Conservation (phyloP, 1,140 invertebrate genomes). For the Idris sp. region DNA sequence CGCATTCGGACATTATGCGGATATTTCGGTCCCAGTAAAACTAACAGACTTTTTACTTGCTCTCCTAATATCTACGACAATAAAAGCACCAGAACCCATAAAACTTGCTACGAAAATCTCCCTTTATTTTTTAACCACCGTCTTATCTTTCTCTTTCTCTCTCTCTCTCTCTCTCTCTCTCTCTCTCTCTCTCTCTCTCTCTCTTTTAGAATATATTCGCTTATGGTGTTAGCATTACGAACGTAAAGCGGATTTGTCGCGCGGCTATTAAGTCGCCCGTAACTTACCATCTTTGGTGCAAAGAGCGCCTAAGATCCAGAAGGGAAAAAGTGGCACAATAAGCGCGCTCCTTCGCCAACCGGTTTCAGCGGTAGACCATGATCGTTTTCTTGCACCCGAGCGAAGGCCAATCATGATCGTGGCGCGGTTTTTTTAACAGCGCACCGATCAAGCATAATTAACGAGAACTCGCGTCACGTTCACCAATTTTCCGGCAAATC, state of each 20-base stretch:
- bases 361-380: constrained; percentile 64
- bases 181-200: not conserved
- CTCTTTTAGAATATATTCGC: too few species aligned
- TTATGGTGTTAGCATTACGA: too few species aligned
- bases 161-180: constrained; percentile 4
- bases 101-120: constrained; percentile 3
- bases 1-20: too few species aligned
- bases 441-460: constrained; percentile 60
- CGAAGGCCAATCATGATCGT: constrained; percentile 73
- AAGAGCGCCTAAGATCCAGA: constrained; percentile 74
- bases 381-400: constrained; percentile 67
- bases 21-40: too few species aligned
- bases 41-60: too few species aligned
- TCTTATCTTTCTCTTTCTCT: constrained; percentile 9
- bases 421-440: constrained; percentile 40
- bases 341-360: constrained; percentile 69
- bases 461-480: constrained; percentile 35
- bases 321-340: constrained; percentile 69
- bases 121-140: constrained; percentile 3
- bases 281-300: constrained; percentile 77
- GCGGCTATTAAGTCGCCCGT: not conserved
- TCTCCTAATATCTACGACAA: too few species aligned
- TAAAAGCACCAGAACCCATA: constrained; percentile 8
- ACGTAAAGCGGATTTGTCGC: too few species aligned
- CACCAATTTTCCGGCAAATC: constrained; percentile 20